Evolutionary conservation across 2,888 invertebrate species (phyloP).

Genomic region (Adineta ricciae): DNA sequence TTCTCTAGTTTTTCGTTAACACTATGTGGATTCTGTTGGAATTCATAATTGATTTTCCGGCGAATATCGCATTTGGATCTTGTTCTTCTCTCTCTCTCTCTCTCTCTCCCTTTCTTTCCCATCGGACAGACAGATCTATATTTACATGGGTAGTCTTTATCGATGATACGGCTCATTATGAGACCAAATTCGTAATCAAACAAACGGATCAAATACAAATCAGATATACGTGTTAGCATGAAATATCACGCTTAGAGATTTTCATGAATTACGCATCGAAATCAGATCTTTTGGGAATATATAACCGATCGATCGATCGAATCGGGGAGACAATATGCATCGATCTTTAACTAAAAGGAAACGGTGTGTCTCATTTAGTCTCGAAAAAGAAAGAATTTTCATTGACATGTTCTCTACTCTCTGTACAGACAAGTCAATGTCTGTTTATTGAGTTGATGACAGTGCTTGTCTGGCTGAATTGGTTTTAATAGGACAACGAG

Average conservation of each 20-base stretch:
- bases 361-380: neutral
- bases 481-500: neutral
- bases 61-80: neutral
- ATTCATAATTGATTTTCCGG: conserved; percentile 4
- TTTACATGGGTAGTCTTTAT: neutral
- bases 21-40: neutral
- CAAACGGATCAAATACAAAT: neutral
- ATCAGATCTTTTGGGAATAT: neutral
- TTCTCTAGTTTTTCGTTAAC: neutral
- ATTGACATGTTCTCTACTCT: neutral
- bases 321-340: neutral
- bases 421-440: neutral
- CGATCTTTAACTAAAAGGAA: neutral
- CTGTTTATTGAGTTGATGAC: neutral
- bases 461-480: neutral
- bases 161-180: neutral
- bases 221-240: neutral
- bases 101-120: neutral
- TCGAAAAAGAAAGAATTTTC: too few relatives aligned
- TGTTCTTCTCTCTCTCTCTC: neutral
- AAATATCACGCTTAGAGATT: neutral
- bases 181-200: neutral
- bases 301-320: neutral
- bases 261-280: neutral
- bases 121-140: neutral